Base-by-base conservation (phyloP, 53 echinoderm and acorn worm species). In the Actinopyga echinites region DNA sequence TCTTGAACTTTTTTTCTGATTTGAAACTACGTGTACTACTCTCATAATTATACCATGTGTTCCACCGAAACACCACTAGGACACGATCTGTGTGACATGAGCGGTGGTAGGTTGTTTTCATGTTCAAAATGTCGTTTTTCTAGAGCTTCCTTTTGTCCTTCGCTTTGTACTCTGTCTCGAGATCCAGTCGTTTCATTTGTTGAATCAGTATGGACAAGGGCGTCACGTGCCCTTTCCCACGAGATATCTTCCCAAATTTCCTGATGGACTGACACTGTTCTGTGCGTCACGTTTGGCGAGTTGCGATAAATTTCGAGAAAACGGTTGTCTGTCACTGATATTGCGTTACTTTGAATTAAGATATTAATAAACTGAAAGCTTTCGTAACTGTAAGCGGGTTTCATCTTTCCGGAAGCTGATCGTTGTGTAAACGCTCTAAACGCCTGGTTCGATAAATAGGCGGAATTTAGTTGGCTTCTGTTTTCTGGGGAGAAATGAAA, bases 331-430 rank as follows among this genome's bases (percentile, higher is more conserved):
- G 38, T 71, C 1, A 71, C 71, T 1, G 71, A 44, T 5, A 71
- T 71, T 42, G 71, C 71, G n/a, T 78, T 55, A 55, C 30, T 52
- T 30, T 56, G 57, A 6, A 78, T 26, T 30, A 78, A 78, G 10
- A 78, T 35, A 32, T 78, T 78, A 19, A 78, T 54, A 43, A 78
- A 78, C 20, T 78, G 78, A 21, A 78, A 78, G 28, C 78, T 78
- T 57, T 78, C 78, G 26, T 33, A n/a, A 78, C 78, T 78, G 35
- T 78, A 78, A 6, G 78, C 78, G 8, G 55, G 78, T 30, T 54
- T 54, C 26, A 78, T 26, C n/a, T 78, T 56, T 1, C 57, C 35
- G 6, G 30, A 53, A n/a, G 57, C 15, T 32, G 78, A 44, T 29
- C 78, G 29, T 2, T 55, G 20, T 32, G 57, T 56, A 19, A 78